phyloP scores from a whole-genome alignment of 2,797 vertebrate species.

The Oophaga sylvatica region DNA sequence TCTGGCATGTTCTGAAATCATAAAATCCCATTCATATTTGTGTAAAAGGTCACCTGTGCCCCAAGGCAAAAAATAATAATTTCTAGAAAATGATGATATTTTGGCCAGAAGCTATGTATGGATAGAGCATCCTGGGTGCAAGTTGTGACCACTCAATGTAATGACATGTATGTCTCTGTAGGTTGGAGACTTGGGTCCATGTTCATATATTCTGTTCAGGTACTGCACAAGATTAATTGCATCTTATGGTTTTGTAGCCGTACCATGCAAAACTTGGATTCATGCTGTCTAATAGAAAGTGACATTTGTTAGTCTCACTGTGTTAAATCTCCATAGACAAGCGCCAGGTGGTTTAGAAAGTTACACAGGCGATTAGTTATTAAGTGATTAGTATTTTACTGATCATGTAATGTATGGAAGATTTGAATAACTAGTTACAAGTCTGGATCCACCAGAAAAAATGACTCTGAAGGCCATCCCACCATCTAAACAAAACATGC shows the following conservation, averaged over 20 bases:
- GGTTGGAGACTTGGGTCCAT: background rate
- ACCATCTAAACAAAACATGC: no score
- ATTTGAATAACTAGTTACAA: background rate
- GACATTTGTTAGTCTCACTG: slow-evolving; percentile 15
- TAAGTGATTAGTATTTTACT: background rate
- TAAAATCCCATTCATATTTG: background rate
- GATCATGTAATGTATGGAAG: background rate
- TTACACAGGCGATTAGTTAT: background rate
- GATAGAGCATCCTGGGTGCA: background rate
- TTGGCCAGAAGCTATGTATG: background rate
- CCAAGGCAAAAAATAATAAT: background rate
- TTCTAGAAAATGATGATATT: background rate
- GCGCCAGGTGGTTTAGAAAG: background rate
- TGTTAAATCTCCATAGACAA: slow-evolving; percentile 10
- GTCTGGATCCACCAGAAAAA: no score
- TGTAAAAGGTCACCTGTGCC: background rate
- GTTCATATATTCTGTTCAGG: slow-evolving; percentile 20
- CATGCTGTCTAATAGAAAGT: slow-evolving; percentile 30
- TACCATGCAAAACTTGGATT: slow-evolving; percentile 7
- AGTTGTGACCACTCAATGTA: slow-evolving; percentile 16
- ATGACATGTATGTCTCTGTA: slow-evolving; percentile 19
- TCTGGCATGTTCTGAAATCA: no score
- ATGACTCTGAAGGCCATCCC: no score
- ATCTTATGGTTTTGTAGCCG: slow-evolving; percentile 8
- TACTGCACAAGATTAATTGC: slow-evolving; percentile 29